Conservation (phyloP, 2,888 invertebrate species). For the Gymnocheta viridis region DNA sequence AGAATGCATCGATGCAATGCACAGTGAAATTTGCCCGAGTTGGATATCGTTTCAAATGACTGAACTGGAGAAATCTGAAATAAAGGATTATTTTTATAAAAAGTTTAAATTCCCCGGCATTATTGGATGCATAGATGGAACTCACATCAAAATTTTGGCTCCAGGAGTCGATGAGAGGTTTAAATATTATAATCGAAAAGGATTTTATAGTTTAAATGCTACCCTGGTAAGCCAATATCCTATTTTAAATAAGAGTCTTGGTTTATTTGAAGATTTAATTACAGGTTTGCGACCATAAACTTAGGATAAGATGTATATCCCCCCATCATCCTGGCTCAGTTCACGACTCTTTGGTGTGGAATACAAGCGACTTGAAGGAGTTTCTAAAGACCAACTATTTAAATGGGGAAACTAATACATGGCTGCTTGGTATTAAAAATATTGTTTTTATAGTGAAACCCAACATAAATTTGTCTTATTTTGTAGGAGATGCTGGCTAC, state of each 20-base stretch:
- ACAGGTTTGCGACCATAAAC: conserved; percentile 7
- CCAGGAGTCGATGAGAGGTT: not conserved
- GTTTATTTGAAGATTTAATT: conserved; percentile 5
- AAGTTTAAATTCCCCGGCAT: too few relatives aligned
- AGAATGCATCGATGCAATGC: conserved; percentile 8
- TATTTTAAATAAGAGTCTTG: conserved; percentile 11
- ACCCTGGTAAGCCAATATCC: conserved; percentile 2
- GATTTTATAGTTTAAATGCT: conserved; percentile 5
- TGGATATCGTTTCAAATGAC: too few relatives aligned
- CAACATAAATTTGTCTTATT: conserved; percentile 10
- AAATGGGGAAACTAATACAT: conserved; percentile 6
- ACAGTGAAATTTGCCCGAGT: too few relatives aligned
- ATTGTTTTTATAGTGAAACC: conserved; percentile 2
- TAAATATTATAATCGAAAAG: conserved; percentile 5
- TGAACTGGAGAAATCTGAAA: too few relatives aligned
- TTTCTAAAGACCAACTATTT: not conserved
- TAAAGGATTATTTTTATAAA: too few relatives aligned
- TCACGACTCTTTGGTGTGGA: too few relatives aligned
- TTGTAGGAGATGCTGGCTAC: conserved; percentile 5
- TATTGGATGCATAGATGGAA: conserved; percentile 1
- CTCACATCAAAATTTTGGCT: conserved; percentile 3
- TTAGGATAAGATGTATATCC: too few relatives aligned
- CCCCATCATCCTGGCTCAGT: too few relatives aligned
- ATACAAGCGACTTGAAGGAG: not conserved
- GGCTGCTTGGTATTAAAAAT: conserved; percentile 10